Percentiles rank a stretch among this genome's conserved stretches.
phyloP scores from a whole-genome alignment of 1,140 invertebrate genomes.

The Panagrolaimus sp. region DNA sequence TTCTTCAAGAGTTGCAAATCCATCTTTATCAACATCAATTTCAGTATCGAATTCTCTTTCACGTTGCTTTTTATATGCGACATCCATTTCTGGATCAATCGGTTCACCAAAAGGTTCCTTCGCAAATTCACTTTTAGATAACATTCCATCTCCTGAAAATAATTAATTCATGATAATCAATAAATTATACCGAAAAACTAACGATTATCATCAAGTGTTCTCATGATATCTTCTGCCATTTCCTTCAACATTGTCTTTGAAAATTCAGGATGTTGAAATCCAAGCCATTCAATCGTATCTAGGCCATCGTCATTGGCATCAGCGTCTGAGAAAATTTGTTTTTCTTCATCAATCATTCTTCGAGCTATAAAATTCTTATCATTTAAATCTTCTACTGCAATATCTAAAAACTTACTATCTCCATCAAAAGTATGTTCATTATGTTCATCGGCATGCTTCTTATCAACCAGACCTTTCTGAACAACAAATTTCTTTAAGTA shows the following conservation, averaged over 20 bases:
- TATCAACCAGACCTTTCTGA: constrained; percentile 24
- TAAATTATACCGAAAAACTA: background rate
- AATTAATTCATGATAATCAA: constrained; percentile 24
- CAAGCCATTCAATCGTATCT: constrained; percentile 41
- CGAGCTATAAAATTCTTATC: constrained; percentile 25
- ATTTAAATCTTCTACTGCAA: too few species aligned
- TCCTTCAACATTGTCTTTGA: constrained; percentile 33
- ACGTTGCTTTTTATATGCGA: constrained; percentile 30
- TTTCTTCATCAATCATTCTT: constrained; percentile 32
- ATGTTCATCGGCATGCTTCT: background rate
- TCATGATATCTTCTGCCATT: constrained; percentile 41
- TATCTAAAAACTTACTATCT: constrained; percentile 25
- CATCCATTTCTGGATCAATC: constrained; percentile 27
- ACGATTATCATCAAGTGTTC: constrained; percentile 22
- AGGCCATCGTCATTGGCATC: constrained; percentile 37
- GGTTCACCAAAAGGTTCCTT: constrained; percentile 20
- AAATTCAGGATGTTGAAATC: constrained; percentile 35
- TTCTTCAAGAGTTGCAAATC: constrained; percentile 31
- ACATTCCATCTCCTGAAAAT: constrained; percentile 26
- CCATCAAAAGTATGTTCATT: background rate
- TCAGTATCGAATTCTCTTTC: constrained; percentile 25
- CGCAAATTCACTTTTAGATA: constrained; percentile 32
- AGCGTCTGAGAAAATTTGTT: constrained; percentile 30
- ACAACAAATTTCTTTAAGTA: constrained; percentile 40
- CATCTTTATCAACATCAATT: constrained; percentile 35